These are phyloP conservation scores for Melanostoma scalare DNA, from an alignment of 2,888 invertebrate genomes.

Conservation along the genomic window DNA sequence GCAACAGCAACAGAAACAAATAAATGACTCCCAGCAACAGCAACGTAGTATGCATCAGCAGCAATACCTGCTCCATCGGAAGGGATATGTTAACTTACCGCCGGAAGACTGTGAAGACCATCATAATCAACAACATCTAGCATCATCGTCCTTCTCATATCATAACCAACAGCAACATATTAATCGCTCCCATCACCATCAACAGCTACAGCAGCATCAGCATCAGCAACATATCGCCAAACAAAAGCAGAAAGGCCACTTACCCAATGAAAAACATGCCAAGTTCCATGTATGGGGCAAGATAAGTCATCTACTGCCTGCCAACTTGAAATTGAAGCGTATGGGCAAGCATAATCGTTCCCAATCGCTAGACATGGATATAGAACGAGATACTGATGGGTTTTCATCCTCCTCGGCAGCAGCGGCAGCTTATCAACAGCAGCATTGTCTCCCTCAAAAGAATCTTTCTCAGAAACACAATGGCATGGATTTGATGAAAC, in stretches of 20 bases:
- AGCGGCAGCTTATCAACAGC: conserved; percentile 29
- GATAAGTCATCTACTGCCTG: conserved; percentile 88
- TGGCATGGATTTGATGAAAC: conserved; percentile 75
- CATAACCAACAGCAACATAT: conserved; percentile 70
- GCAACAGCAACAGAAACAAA: conserved; percentile 55
- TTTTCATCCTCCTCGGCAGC: conserved; percentile 11
- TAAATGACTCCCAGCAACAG: conserved; percentile 65
- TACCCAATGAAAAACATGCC: conserved; percentile 49
- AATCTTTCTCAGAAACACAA: conserved; percentile 74
- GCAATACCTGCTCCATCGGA: conserved; percentile 72
- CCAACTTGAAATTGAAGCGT: conserved; percentile 85
- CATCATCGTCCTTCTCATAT: conserved; percentile 75
- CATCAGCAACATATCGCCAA: conserved; percentile 60
- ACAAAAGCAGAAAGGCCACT: conserved; percentile 76
- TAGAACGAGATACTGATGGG: conserved; percentile 80
- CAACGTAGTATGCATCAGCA: conserved; percentile 57
- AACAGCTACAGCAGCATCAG: conserved; percentile 61
- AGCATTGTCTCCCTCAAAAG: conserved; percentile 77
- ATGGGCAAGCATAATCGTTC: conserved; percentile 89
- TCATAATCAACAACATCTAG: conserved; percentile 73
- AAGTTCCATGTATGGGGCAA: conserved; percentile 82
- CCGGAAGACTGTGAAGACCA: conserved; percentile 78
- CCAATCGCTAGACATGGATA: conserved; percentile 88
- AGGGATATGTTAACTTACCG: conserved; percentile 71
- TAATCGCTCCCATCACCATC: conserved; percentile 77